Percentiles rank a stretch among this genome's conserved stretches.
phyloP scores from a whole-genome alignment of 2,888 invertebrate genomes.

The Chrysomela aeneicollis region DNA sequence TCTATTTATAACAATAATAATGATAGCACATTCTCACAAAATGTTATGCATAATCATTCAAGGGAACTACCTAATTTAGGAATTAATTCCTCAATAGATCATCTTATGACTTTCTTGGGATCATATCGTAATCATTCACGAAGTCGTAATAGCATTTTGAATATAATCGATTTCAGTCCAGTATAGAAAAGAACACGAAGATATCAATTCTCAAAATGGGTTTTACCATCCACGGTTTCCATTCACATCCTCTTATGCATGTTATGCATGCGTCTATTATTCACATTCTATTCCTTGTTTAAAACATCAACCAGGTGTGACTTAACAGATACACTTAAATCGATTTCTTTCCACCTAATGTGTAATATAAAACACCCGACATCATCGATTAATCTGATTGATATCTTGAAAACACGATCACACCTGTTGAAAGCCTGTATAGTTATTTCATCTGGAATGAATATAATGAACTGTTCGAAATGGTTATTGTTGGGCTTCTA shows the following conservation, averaged over 20 bases:
- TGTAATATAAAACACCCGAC: neutral
- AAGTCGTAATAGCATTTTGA: no score
- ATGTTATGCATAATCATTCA: neutral
- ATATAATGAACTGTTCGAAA: no score
- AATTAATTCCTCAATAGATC: no score
- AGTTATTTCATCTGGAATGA: no score
- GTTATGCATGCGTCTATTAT: no score
- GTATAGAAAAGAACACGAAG: neutral
- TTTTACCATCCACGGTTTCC: no score
- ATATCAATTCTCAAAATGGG: neutral
- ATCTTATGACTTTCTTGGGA: no score
- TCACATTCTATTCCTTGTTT: neutral
- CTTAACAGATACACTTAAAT: neutral
- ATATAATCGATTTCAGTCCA: neutral
- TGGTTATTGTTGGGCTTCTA: no score
- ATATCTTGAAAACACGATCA: neutral
- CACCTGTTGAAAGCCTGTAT: neutral
- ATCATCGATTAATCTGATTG: neutral
- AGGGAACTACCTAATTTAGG: neutral
- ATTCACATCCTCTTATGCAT: no score
- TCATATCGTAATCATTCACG: no score
- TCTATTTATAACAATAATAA: conserved; percentile 32
- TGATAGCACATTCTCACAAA: conserved; percentile 5
- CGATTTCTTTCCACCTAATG: neutral
- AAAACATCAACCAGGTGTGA: neutral